phyloP scores from a whole-genome alignment of 2,888 invertebrate species.

The Drosophila villosipedis region DNA sequence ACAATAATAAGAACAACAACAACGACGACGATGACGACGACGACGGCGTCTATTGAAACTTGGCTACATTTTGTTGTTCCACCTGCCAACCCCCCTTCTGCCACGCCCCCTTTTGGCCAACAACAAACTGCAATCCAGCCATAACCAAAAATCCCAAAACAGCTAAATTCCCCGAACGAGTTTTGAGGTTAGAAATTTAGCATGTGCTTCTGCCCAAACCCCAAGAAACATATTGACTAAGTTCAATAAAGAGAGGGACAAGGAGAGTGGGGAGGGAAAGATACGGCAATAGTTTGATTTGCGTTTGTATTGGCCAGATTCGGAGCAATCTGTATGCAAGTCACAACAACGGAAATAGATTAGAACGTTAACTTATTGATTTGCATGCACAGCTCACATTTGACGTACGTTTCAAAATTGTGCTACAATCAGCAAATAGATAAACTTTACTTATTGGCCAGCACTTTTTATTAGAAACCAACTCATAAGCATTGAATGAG shows the following conservation, averaged over 20 bases:
- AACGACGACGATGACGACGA: conserved; percentile 19
- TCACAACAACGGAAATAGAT: conserved; percentile 57
- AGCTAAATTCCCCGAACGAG: conserved; percentile 35
- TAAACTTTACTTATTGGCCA: neutral
- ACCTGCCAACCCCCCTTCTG: neutral
- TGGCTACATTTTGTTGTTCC: conserved; percentile 13
- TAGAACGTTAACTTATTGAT: conserved; percentile 65
- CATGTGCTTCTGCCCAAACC: conserved; percentile 13
- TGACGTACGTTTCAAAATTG: conserved; percentile 22
- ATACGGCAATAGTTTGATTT: neutral
- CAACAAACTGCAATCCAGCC: conserved; percentile 43
- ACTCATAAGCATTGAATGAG: conserved; percentile 4
- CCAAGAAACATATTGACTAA: conserved; percentile 27
- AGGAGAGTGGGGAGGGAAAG: no score
- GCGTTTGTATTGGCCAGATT: conserved; percentile 45
- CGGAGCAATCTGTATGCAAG: conserved; percentile 59
- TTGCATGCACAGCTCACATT: conserved; percentile 47
- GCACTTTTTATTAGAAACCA: neutral
- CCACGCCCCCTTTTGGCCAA: conserved; percentile 2
- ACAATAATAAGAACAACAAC: conserved; percentile 4
- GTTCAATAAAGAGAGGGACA: neutral
- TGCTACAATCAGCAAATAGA: conserved; percentile 6
- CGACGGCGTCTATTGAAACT: conserved; percentile 32
- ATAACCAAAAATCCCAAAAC: conserved; percentile 27
- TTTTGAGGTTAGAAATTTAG: conserved; percentile 36